Base-by-base conservation (phyloP, 2,888 invertebrate genomes). In the Pandemis cinnamomeana region DNA sequence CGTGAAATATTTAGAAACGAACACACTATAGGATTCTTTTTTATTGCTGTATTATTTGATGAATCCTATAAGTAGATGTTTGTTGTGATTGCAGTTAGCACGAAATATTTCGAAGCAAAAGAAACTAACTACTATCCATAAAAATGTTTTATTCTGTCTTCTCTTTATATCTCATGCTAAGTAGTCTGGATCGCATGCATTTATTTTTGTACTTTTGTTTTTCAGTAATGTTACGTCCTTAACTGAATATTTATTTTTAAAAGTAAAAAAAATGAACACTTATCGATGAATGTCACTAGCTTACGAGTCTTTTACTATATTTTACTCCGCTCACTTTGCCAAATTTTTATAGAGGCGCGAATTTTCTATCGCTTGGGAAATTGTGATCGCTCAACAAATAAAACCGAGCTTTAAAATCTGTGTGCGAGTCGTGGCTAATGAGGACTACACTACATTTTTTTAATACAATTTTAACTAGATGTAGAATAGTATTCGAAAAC, bases 271-370 rank as follows among this genome's bases (percentile, higher is more conserved):
- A 20, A 36, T 2, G 1, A 36, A 36, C 27, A 36, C 27, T 48
- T 27, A 7, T 10, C 44, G 20, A 20, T 44, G 7, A 15, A 67
- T 1, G 36, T 48, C 13, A n/a, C 13, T 13, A 48, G 13, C 48
- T 13, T 51, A 51, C 7, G 51, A 15, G 48, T 63, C 11, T 72
- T n/a, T n/a, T 74, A 27, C 27, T 11, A 42, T 20, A 20, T 20
- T 20, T 20, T 20, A 70, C 46, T 70, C 41, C 46, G 79, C 81
- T 81, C 81, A 81, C 76, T 77, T 76, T 75, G 81, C 82, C 81
- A 82, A 82, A 81, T 81, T 80, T 80, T 79, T 63, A 71, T 77
- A 76, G 61, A 53, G 20, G 63, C 20, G 61, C 53, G 70, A 44
- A 58, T 13, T 1, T 58, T 58, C 5, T 68, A 58, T 20, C 58